phyloP scores from a whole-genome alignment of 2,113 vertebrate species.

The Galemys pyrenaicus region DNA sequence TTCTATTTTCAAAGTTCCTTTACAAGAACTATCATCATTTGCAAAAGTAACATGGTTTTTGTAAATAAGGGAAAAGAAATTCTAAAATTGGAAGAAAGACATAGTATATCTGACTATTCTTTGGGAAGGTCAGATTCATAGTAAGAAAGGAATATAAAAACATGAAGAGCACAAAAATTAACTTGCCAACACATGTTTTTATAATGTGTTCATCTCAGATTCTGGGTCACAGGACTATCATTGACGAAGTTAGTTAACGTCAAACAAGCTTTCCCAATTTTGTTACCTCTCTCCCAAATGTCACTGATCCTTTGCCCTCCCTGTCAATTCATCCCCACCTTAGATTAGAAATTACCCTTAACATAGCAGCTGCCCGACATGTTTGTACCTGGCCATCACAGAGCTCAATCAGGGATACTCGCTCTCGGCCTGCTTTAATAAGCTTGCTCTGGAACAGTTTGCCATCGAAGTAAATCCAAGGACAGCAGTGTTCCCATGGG shows the following conservation, averaged over 20 bases:
- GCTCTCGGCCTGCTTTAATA: constrained; percentile 89
- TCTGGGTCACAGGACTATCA: neutral
- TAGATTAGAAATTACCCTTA: neutral
- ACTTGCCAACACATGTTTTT: constrained; percentile 21
- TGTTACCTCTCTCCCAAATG: neutral
- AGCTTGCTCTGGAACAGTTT: constrained; percentile 96
- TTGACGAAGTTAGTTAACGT: neutral
- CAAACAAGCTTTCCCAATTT: neutral
- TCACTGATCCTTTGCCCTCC: neutral
- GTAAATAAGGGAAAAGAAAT: constrained; percentile 48
- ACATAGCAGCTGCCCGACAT: neutral
- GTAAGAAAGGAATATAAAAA: constrained; percentile 42
- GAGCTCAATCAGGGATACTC: constrained; percentile 92
- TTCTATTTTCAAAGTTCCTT: constrained; percentile 32
- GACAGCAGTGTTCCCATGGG: constrained; percentile 96
- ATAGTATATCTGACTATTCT: constrained; percentile 18
- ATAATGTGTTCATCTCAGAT: neutral
- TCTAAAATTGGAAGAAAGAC: constrained; percentile 8
- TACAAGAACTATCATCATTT: constrained; percentile 1
- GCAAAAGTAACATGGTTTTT: neutral
- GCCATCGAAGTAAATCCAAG: constrained; percentile 97
- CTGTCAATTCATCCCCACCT: neutral
- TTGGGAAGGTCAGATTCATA: neutral
- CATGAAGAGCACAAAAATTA: neutral
- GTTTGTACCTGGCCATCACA: constrained; percentile 93